A percentile compares a stretch with the other conserved stretches of the same genome.
Conservation (phyloP, 1,140 invertebrate species). For the Amyelois transitella region DNA sequence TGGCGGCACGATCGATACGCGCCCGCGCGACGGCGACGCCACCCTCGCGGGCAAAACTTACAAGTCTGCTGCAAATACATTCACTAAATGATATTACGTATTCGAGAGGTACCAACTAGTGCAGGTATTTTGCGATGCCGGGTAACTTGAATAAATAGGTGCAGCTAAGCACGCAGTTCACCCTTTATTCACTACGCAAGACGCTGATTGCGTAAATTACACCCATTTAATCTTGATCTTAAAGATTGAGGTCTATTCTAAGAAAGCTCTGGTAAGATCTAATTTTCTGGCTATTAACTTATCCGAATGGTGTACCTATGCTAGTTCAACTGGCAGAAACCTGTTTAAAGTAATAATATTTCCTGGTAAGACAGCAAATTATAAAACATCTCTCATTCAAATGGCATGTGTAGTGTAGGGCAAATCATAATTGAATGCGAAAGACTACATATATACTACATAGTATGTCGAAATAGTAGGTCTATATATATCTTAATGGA, state of each 20-base stretch:
- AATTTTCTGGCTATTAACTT: conserved; percentile 22
- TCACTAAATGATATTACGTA: conserved; percentile 44
- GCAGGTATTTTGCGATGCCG: too few species aligned
- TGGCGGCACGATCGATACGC: conserved; percentile 62
- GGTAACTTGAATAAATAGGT: too few species aligned
- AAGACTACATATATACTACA: background rate
- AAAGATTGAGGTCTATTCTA: conserved; percentile 8
- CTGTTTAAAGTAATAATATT: background rate
- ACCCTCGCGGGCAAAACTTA: conserved; percentile 35
- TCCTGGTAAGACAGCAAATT: too few species aligned
- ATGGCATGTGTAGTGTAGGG: too few species aligned
- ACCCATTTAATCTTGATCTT: background rate
- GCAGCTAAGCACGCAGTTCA: too few species aligned
- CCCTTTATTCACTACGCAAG: too few species aligned
- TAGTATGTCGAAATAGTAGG: background rate
- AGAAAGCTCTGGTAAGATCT: conserved; percentile 9
- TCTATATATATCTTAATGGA: background rate
- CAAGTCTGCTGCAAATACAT: conserved; percentile 39
- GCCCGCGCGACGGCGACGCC: conserved; percentile 65
- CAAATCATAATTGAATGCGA: background rate
- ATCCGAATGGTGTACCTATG: conserved; percentile 1
- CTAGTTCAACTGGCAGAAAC: background rate
- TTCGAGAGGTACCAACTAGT: too few species aligned
- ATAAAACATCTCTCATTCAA: too few species aligned
- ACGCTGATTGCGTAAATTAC: background rate